phyloP scores from a whole-genome alignment of 1,140 invertebrate species.

The Andrena cerasifolii region DNA sequence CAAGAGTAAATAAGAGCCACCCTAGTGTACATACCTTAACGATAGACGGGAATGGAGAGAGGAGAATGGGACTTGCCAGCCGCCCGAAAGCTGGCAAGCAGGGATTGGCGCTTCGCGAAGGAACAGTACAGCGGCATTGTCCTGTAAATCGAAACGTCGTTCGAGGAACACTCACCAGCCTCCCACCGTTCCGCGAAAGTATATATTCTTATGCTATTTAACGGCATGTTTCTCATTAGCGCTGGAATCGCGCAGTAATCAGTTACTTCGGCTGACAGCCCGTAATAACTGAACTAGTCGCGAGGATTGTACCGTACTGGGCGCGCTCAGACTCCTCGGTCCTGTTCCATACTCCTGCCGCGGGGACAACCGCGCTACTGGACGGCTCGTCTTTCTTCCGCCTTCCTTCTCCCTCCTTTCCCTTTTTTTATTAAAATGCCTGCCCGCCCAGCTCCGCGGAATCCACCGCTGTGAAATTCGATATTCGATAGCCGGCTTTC shows the following conservation, averaged over 20 bases:
- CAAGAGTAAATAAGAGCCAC: too few relatives aligned
- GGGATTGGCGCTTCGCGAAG: constrained; percentile 6
- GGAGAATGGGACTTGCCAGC: neutral
- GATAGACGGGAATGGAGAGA: neutral
- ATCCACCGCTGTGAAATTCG: constrained; percentile 7
- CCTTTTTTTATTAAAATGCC: constrained; percentile 17
- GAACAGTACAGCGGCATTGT: constrained; percentile 10
- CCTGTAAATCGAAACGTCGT: constrained; percentile 38
- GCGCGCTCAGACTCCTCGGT: too few relatives aligned
- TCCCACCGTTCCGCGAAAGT: constrained; percentile 4
- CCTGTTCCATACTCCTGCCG: neutral
- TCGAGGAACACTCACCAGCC: constrained; percentile 1
- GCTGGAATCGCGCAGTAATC: constrained; percentile 16
- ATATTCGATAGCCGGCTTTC: neutral
- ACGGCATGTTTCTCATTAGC: constrained; percentile 33
- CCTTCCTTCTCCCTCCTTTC: neutral
- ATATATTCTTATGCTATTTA: constrained; percentile 6
- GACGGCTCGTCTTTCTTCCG: neutral
- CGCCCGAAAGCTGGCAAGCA: neutral
- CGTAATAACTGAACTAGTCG: neutral
- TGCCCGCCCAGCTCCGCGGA: neutral
- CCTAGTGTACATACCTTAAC: too few relatives aligned
- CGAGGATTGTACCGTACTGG: neutral
- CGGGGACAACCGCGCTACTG: neutral
- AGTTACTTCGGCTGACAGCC: constrained; percentile 11